phyloP scores from a whole-genome alignment of 2,797 vertebrate species.

The Monodelphis domestica region DNA sequence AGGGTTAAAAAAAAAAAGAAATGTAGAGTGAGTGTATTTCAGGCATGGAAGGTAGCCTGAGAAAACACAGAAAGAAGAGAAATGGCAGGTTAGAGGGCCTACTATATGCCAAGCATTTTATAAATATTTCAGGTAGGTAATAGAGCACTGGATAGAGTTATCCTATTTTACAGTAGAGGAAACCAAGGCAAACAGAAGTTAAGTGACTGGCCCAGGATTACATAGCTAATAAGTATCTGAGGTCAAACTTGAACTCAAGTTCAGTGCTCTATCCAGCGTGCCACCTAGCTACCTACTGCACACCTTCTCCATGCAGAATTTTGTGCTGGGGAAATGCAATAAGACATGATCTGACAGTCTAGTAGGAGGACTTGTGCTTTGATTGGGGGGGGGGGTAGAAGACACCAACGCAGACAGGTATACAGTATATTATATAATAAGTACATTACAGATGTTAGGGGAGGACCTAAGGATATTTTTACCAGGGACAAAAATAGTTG shows the following conservation, averaged over 20 bases:
- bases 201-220: neutral
- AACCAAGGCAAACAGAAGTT: neutral
- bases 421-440: neutral
- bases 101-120: neutral
- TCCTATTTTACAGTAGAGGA: neutral
- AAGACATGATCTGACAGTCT: neutral
- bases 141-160: too few relatives aligned
- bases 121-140: neutral
- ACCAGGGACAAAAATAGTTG: neutral
- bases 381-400: neutral
- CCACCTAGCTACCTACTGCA: neutral
- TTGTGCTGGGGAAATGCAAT: neutral
- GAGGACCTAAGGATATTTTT: neutral
- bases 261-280: neutral
- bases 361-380: neutral
- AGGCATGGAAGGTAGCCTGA: neutral
- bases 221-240: neutral
- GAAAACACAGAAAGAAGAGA: neutral
- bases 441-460: neutral
- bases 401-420: neutral
- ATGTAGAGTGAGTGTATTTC: neutral
- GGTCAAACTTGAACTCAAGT: neutral
- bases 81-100: neutral
- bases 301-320: neutral
- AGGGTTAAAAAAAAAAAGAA: too few relatives aligned